phyloP scores from a whole-genome alignment of 2,797 vertebrate species.

The Schizopygopsis malacanthus region DNA sequence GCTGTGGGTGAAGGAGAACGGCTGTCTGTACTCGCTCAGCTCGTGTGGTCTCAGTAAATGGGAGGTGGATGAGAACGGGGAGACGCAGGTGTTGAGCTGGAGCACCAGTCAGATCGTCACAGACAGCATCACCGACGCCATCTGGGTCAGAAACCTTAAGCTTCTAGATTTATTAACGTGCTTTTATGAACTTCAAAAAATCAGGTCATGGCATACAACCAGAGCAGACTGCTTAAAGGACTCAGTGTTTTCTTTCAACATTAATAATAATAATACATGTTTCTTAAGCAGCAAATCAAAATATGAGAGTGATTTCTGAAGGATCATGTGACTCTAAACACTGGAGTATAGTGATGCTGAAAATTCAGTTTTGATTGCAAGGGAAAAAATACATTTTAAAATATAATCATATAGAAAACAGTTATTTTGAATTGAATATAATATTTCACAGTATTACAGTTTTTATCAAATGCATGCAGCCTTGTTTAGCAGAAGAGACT shows the following conservation, averaged over 20 bases:
- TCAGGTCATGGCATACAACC: neutral
- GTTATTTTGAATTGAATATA: neutral
- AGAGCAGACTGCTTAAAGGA: neutral
- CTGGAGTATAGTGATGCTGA: neutral
- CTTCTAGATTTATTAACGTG: neutral
- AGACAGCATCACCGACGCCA: slow-evolving; percentile 88
- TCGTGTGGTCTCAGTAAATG: slow-evolving; percentile 87
- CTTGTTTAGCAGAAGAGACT: neutral
- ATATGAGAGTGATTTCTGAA: neutral
- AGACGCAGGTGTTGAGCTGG: slow-evolving; percentile 88
- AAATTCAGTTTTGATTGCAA: neutral
- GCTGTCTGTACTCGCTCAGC: slow-evolving; percentile 87
- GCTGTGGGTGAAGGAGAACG: slow-evolving; percentile 81
- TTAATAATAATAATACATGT: neutral
- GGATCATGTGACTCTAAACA: neutral
- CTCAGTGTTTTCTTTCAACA: neutral
- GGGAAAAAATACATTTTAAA: neutral
- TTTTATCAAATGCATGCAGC: neutral
- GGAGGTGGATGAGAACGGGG: slow-evolving; percentile 86
- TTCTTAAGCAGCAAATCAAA: neutral
- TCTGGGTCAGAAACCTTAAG: slow-evolving; percentile 85
- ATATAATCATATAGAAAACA: neutral
- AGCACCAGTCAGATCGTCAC: slow-evolving; percentile 81
- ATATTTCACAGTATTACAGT: neutral
- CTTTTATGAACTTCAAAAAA: neutral